Percentiles rank a stretch among this genome's conserved stretches.
These are phyloP conservation scores for Adelphocoris suturalis DNA, from an alignment of 2,888 invertebrate genomes.

Conservation along the genomic window DNA sequence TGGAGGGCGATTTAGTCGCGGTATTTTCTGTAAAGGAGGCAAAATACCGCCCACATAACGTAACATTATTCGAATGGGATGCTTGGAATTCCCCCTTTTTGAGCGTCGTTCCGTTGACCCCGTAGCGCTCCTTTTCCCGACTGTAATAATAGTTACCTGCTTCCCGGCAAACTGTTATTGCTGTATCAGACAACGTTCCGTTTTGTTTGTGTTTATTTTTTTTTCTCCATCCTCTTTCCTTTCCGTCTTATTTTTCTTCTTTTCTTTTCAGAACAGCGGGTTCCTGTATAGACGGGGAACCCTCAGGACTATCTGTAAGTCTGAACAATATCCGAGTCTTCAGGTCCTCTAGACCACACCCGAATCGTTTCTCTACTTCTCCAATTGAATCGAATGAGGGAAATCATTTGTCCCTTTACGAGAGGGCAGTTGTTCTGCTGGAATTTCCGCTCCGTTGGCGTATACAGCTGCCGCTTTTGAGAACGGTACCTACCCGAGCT, in stretches of 20 bases:
- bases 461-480: not conserved
- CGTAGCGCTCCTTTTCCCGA: conserved; percentile 12
- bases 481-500: not conserved
- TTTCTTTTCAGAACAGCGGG: conserved; percentile 35
- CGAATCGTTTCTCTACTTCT: conserved; percentile 51
- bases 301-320: conserved; percentile 32
- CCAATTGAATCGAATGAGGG: conserved; percentile 66
- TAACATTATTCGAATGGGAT: conserved; percentile 40
- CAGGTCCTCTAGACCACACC: conserved; percentile 5
- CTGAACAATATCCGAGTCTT: conserved; percentile 36
- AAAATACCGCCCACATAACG: conserved; percentile 33
- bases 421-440: conserved; percentile 46
- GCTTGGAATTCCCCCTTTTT: conserved; percentile 29
- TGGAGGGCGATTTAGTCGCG: conserved; percentile 27
- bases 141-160: conserved; percentile 52
- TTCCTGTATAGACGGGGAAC: conserved; percentile 3
- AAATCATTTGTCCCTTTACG: conserved; percentile 62
- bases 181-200: conserved; percentile 12
- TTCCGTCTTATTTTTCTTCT: conserved; percentile 2
- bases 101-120: conserved; percentile 36
- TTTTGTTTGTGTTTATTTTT: not conserved
- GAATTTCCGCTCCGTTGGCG: conserved; percentile 46
- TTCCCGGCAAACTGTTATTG: conserved; percentile 55
- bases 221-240: not conserved
- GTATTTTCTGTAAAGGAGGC: conserved; percentile 25